Base-by-base conservation (phyloP, 2,113 vertebrate genomes). In the Dolichallabes microphthalmus region DNA sequence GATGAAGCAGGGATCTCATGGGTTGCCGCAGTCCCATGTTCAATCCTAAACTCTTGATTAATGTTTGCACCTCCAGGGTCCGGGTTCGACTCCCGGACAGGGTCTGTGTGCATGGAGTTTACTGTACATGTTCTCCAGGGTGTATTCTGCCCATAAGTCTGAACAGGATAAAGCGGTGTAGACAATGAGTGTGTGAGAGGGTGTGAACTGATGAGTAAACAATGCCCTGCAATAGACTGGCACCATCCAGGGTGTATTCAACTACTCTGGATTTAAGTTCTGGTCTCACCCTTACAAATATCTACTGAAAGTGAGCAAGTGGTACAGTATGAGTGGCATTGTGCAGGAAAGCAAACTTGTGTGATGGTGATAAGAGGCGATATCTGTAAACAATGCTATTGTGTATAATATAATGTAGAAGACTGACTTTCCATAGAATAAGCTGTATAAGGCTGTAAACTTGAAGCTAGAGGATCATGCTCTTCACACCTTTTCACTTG, bases 401-500 rank as follows among this genome's bases (percentile, higher is more conserved):
- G 60, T 82, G 88, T 83, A 92, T 89, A 92, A 92, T 90, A 89
- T 92, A 93, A 93, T 91, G 91, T 91, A 90, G 90, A 88, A 87
- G 86, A 86, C 80, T 90, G 89, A 90, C 86, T 88, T 87, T 90
- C 45, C 39, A 58, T 35, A 45, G n/a, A n/a, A n/a, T n/a, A n/a
- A n/a, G n/a, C n/a, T n/a, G n/a, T n/a, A n/a, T n/a, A n/a, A n/a
- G n/a, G n/a, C n/a, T n/a, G n/a, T n/a, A n/a, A 92, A 88, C 75
- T 86, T 86, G 88, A 91, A 88, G 91, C 90, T 89, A 87, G 89
- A 89, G 82, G 89, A 93, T 93, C 91, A 91, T 85, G 90, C 92
- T 93, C 91, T 93, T 93, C 92, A 93, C 92, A 94, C 93, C 89
- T 93, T 89, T 92, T 94, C 92, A 27, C 12, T n/a, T 89, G 76